phyloP scores from a whole-genome alignment of 2,888 invertebrate species.

The Leucophenga montana region DNA sequence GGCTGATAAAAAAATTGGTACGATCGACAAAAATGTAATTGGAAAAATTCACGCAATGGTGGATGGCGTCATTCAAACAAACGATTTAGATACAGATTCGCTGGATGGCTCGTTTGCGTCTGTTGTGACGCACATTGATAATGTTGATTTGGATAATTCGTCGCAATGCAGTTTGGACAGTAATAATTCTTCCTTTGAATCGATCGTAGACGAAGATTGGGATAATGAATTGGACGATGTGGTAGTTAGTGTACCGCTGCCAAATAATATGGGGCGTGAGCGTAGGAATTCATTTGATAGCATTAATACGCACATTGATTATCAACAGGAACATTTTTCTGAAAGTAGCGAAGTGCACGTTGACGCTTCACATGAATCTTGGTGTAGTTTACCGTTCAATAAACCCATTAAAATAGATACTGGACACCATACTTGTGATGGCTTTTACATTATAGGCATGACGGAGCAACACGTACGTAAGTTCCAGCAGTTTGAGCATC shows the following conservation, averaged over 20 bases:
- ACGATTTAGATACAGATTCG: background rate
- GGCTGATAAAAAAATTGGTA: background rate
- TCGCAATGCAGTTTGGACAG: too few relatives aligned
- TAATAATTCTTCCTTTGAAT: background rate
- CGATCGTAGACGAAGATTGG: background rate
- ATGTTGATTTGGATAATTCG: background rate
- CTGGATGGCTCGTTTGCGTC: too few relatives aligned
- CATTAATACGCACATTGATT: background rate
- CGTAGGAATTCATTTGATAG: background rate
- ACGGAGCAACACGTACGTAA: background rate
- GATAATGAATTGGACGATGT: background rate
- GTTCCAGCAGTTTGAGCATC: background rate
- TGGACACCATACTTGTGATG: conserved; percentile 47
- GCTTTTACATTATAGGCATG: conserved; percentile 40
- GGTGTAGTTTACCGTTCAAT: conserved; percentile 42
- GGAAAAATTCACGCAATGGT: background rate
- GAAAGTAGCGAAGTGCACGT: conserved; percentile 34
- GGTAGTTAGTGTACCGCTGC: too few relatives aligned
- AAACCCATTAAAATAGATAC: conserved; percentile 47
- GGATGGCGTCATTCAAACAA: background rate
- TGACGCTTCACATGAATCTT: too few relatives aligned
- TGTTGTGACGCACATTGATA: background rate
- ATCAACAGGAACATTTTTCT: background rate
- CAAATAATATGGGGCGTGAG: too few relatives aligned
- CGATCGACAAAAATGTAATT: background rate